Percentiles rank a stretch among this genome's conserved stretches.
Conservation (phyloP, 2,888 invertebrate species). For the Oxystoma pomonae region DNA sequence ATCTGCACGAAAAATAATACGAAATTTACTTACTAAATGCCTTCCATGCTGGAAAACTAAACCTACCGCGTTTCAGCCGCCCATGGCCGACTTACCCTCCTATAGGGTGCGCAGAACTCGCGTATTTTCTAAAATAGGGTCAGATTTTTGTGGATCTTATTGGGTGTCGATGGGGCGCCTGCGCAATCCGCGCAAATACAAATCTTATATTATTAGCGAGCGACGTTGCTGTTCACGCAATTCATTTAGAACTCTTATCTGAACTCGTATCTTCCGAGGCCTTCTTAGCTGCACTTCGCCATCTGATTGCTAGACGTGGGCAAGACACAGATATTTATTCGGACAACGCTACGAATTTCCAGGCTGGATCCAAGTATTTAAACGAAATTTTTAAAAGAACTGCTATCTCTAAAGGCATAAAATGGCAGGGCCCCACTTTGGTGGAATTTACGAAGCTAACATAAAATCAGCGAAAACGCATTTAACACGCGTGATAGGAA, state of each 20-base stretch:
- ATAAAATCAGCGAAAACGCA: not conserved
- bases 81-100: not conserved
- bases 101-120: not conserved
- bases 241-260: not conserved
- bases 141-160: not conserved
- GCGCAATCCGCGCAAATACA: not conserved
- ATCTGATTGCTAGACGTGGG: not conserved
- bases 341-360: not conserved
- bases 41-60: no score
- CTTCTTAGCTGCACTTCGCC: not conserved
- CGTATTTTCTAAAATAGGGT: not conserved
- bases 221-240: not conserved
- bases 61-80: not conserved
- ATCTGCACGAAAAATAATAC: not conserved
- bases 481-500: no score
- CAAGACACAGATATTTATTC: not conserved
- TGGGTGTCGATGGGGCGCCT: not conserved
- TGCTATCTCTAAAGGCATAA: not conserved
- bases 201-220: not conserved
- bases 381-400: not conserved
- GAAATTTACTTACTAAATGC: not conserved
- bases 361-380: not conserved
- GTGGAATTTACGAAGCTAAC: not conserved
- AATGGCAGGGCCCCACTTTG: not conserved
- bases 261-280: not conserved